Conservation (phyloP, 1,140 invertebrate species). For the Drosophila sucinea region DNA sequence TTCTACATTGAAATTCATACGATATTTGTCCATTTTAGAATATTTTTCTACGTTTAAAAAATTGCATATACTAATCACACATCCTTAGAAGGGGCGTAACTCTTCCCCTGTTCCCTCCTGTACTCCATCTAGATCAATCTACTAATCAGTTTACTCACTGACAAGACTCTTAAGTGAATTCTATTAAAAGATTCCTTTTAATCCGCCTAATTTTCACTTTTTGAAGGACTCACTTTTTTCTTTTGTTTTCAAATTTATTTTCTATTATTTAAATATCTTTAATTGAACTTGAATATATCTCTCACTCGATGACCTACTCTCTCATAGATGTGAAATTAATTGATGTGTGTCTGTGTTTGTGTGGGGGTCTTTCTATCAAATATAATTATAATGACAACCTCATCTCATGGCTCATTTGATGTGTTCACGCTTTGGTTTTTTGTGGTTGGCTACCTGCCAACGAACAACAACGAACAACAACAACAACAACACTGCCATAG, state of each 20-base stretch:
- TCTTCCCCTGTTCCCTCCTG: no score
- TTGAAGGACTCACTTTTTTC: no score
- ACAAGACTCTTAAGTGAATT: no score
- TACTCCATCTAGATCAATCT: no score
- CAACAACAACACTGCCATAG: slow-evolving; percentile 13
- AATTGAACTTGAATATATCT: background rate
- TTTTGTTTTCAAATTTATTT: background rate
- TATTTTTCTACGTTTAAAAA: no score
- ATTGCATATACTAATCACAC: no score
- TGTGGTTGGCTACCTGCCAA: slow-evolving; percentile 38
- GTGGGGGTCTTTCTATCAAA: background rate
- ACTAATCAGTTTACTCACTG: no score
- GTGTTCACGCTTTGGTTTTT: slow-evolving; percentile 58
- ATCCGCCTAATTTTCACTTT: no score
- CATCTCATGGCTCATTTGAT: slow-evolving; percentile 64
- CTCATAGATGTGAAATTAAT: slow-evolving; percentile 32
- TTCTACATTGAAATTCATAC: no score
- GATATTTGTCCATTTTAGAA: no score
- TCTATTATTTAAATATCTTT: background rate
- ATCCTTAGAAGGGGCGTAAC: no score
- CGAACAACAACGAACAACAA: background rate
- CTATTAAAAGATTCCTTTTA: no score
- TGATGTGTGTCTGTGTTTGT: background rate
- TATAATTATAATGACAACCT: slow-evolving; percentile 20
- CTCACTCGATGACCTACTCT: background rate